A percentile compares a stretch with the other conserved stretches of the same genome.
Conservation (phyloP, 1,140 invertebrate species). For the Drosophila trapezifrons region DNA sequence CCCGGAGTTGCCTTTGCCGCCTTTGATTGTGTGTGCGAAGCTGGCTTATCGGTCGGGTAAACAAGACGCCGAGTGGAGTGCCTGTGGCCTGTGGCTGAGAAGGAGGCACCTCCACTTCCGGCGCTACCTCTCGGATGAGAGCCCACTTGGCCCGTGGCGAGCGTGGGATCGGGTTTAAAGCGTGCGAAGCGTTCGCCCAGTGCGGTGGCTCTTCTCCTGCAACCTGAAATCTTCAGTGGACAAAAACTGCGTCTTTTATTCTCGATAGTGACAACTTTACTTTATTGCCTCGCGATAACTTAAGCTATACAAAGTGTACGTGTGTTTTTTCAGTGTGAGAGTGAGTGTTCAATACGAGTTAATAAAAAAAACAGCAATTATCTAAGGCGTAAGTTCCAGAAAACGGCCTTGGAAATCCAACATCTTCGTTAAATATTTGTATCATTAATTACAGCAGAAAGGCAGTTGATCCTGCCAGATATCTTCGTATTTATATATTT, state of each 20-base stretch:
- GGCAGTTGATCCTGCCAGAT: neutral
- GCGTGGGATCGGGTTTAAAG: conserved; percentile 38
- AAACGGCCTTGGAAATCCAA: neutral
- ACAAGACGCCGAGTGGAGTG: conserved; percentile 3
- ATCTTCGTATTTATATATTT: neutral
- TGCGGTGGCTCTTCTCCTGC: conserved; percentile 33
- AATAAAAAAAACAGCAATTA: neutral
- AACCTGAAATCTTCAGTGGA: no score
- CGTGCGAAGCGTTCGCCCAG: conserved; percentile 37
- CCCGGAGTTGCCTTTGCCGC: conserved; percentile 4
- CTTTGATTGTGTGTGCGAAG: conserved; percentile 22
- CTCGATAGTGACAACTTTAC: conserved; percentile 18
- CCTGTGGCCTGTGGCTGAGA: no score
- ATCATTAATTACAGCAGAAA: neutral
- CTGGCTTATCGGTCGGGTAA: conserved; percentile 33
- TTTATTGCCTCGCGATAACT: conserved; percentile 51
- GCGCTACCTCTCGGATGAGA: neutral
- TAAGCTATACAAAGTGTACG: conserved; percentile 69
- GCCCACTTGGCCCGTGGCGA: conserved; percentile 14
- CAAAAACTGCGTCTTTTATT: neutral
- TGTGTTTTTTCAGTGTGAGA: conserved; percentile 21
- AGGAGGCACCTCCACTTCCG: conserved; percentile 24
- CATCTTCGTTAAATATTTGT: neutral
- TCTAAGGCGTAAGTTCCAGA: neutral
- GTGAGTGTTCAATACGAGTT: conserved; percentile 20